Conservation (phyloP, 2,797 vertebrate species). For the Eleutherodactylus coqui region DNA sequence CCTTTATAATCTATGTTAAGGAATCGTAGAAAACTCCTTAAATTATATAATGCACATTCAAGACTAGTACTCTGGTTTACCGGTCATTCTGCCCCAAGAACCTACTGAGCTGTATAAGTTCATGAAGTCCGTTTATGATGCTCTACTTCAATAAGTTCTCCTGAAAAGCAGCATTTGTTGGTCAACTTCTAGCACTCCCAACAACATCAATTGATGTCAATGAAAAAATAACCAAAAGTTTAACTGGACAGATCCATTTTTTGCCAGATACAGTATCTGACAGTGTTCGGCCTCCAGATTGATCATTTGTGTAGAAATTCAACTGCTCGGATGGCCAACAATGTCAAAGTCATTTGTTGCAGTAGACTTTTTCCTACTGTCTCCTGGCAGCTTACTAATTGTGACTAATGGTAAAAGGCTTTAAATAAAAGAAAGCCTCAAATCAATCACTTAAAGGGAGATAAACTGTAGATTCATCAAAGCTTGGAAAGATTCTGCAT, state of each 20-base stretch:
- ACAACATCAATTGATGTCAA: background rate
- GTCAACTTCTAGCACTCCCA: background rate
- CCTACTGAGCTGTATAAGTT: background rate
- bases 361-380: background rate
- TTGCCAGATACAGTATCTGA: background rate
- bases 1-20: too few relatives aligned
- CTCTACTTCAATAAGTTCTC: background rate
- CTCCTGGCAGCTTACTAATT: background rate
- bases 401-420: slow-evolving; percentile 24
- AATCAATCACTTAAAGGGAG: slow-evolving; percentile 15
- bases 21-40: too few relatives aligned
- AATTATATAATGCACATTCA: too few relatives aligned
- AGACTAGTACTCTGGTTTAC: too few relatives aligned
- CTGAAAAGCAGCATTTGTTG: background rate
- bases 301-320: background rate
- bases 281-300: background rate
- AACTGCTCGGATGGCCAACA: background rate
- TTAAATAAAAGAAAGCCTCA: background rate
- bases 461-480: background rate
- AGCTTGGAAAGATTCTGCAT: background rate
- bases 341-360: background rate
- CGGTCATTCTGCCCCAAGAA: too few relatives aligned
- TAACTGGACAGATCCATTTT: background rate
- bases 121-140: background rate
- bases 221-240: background rate